Evolutionary conservation across 2,888 invertebrate species (phyloP), one percentile per base, ranked within the genome.

Genomic region (Lasioglossum leucozonium): DNA sequence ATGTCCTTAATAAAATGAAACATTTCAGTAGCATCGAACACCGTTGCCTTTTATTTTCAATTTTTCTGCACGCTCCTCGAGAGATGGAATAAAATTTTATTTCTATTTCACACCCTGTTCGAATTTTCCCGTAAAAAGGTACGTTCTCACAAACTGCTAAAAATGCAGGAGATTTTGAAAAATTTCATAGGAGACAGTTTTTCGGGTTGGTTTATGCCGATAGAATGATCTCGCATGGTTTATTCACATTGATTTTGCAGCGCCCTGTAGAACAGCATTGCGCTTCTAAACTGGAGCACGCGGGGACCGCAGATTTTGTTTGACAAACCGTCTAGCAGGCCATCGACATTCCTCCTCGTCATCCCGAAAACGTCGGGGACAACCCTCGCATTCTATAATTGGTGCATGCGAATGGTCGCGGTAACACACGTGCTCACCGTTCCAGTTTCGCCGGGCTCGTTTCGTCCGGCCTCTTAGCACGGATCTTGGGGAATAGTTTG

Each of bases 401-500:
- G 73, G 47, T 44, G 16, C 65, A 37, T 42, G 67, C 47, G 44
- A 77, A 67, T 69, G 34, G 18, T 26, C 65, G 77, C 65, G 77
- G 11, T 22, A 30, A 30, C 65, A 67, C 77, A 47, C 76, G 67
- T 62, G 62, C 3, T 22, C 30, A 47, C 44, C 44, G 77, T 26
- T 77, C 77, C 77, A 76, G 77, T 77, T 77, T 77, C 67, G 47
- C 26, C 30, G 37, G n/a, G 77, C 47, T 51, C n/a, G 76, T 76
- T 77, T 65, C 22, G 67, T 77, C 67, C 37, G 65, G 30, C 42
- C 76, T 37, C 62, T 76, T 77, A 67, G 77, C 77, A 67, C 77
- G 67, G 47, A 77, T 77, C 76, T 76, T 67, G 34, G 34, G 62
- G 30, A 65, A 47, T 3, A 65, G 65, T 44, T 42, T 11, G 55